Conservation (phyloP, 2,888 invertebrate species). For the Seira ritae region DNA sequence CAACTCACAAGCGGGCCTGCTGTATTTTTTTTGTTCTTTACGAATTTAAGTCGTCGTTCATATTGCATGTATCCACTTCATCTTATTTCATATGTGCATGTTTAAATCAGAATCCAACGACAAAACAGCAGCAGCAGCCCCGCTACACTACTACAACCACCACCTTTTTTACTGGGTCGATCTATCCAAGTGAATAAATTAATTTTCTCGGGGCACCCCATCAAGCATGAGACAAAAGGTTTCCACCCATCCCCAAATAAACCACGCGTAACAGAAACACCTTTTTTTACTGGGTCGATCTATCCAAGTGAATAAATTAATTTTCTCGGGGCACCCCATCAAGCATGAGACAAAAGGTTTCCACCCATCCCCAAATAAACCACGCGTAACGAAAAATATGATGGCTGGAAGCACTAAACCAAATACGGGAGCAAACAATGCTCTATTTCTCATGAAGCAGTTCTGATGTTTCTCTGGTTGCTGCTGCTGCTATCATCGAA, state of each 20-base stretch:
- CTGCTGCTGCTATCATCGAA: conserved; percentile 1
- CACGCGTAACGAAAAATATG: background rate
- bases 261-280: background rate
- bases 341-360: conserved; percentile 42
- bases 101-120: background rate
- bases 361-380: conserved; percentile 16
- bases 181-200: conserved; percentile 49
- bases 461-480: background rate
- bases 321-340: conserved; percentile 49
- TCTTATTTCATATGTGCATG: background rate
- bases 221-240: conserved; percentile 30
- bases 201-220: conserved; percentile 50
- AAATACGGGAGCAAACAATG: conserved; percentile 2
- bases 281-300: conserved; percentile 29
- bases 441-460: conserved; percentile 19
- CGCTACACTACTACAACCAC: too few species aligned
- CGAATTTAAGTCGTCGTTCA: background rate
- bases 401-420: conserved; percentile 9
- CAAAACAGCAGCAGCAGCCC: too few species aligned
- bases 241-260: conserved; percentile 17
- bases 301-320: conserved; percentile 51
- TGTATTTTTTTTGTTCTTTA: background rate
- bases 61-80: conserved; percentile 8
- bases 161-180: conserved; percentile 26
- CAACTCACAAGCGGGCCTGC: background rate